Conservation (phyloP, 1,140 invertebrate species). For the Brachionus manjavacas region DNA sequence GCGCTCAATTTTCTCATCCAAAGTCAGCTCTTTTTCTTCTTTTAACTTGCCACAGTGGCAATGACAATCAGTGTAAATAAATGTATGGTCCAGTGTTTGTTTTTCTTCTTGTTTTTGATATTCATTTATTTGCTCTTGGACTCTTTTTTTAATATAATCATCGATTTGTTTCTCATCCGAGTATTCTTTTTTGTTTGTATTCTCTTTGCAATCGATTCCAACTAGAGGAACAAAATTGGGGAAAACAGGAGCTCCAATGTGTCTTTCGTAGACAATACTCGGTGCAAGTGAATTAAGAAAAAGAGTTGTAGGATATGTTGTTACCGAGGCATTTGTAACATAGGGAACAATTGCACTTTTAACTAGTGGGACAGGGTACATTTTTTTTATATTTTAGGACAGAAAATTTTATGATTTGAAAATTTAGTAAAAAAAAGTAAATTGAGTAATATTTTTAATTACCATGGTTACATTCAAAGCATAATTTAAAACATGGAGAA, state of each 20-base stretch:
- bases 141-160: neutral
- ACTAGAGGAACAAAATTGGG: neutral
- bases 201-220: neutral
- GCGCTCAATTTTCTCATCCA: constrained; percentile 16
- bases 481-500: neutral
- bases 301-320: neutral
- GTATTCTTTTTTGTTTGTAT: neutral
- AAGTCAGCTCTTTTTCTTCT: neutral
- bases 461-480: neutral
- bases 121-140: neutral
- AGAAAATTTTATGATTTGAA: too few relatives aligned
- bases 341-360: neutral
- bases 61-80: neutral
- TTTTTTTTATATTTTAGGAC: neutral
- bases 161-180: neutral
- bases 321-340: neutral
- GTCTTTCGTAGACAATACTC: neutral
- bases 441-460: neutral
- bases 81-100: neutral
- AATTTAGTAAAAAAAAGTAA: neutral
- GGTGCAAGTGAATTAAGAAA: neutral
- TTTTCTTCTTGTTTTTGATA: neutral
- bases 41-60: neutral
- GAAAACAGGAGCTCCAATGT: neutral
- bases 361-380: neutral